These are phyloP conservation scores for Pimephales promelas DNA, from an alignment of 2,113 vertebrate species.

Conservation along the genomic window DNA sequence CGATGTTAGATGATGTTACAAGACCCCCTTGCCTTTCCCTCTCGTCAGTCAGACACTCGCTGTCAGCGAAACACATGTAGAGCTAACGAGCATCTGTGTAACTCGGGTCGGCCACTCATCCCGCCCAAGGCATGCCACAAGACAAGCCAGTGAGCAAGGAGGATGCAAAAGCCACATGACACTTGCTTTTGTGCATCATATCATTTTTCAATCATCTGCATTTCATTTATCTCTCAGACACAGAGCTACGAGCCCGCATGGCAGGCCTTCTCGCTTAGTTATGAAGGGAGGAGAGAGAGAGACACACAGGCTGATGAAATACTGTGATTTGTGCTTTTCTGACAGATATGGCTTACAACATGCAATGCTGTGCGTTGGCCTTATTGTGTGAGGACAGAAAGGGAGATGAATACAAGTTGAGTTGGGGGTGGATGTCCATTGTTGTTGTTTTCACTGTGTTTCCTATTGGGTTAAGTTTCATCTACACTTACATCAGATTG, in stretches of 20 bases:
- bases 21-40: conserved; percentile 59
- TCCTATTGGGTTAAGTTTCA: conserved; percentile 49
- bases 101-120: conserved; percentile 34
- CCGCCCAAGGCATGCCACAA: conserved; percentile 65
- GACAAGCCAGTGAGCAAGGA: conserved; percentile 66
- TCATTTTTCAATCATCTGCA: conserved; percentile 77
- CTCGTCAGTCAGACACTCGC: conserved; percentile 62
- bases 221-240: conserved; percentile 69
- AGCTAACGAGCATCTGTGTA: conserved; percentile 56
- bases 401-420: conserved; percentile 69
- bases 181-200: conserved; percentile 74
- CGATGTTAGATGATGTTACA: conserved; percentile 56
- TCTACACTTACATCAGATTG: conserved; percentile 44
- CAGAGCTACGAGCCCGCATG: conserved; percentile 64
- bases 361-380: conserved; percentile 62
- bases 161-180: conserved; percentile 68
- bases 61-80: conserved; percentile 63
- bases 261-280: conserved; percentile 75
- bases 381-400: conserved; percentile 67
- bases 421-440: conserved; percentile 66
- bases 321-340: conserved; percentile 62
- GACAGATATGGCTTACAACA: conserved; percentile 61
- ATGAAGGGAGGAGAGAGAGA: conserved; percentile 65
- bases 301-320: conserved; percentile 69
- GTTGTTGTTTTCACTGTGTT: conserved; percentile 60